Conservation (phyloP, 2,888 invertebrate genomes). For the Halictus quadricinctus region DNA sequence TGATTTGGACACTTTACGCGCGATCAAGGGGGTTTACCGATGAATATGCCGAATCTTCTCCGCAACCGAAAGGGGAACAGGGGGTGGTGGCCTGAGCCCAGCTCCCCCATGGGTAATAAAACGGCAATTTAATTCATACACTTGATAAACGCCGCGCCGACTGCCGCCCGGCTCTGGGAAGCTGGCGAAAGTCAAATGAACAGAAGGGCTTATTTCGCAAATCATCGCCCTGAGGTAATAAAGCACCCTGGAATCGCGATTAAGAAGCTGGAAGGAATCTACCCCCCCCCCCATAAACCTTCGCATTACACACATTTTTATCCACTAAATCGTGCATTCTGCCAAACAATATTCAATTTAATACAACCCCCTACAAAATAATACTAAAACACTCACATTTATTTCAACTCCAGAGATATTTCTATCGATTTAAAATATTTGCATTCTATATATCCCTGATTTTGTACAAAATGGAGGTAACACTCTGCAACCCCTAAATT, state of each 20-base stretch:
- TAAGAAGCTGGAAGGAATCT: constrained; percentile 23
- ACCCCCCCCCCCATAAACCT: neutral
- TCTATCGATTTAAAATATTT: neutral
- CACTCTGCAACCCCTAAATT: neutral
- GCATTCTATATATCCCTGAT: too few relatives aligned
- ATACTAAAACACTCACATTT: neutral
- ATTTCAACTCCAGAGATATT: neutral
- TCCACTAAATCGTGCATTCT: neutral
- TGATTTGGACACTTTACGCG: neutral
- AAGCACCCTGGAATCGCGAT: constrained; percentile 52
- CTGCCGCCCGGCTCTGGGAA: constrained; percentile 57
- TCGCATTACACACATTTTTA: neutral
- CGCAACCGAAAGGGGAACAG: constrained; percentile 47
- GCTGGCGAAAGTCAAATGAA: constrained; percentile 70
- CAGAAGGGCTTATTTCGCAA: constrained; percentile 80
- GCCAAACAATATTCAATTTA: neutral
- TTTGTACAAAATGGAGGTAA: too few relatives aligned
- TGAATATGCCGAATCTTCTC: constrained; percentile 68
- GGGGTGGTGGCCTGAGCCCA: constrained; percentile 50
- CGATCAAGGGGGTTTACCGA: constrained; percentile 57
- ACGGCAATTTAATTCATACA: constrained; percentile 82
- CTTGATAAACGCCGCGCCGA: constrained; percentile 78
- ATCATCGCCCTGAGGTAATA: constrained; percentile 77
- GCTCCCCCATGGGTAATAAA: constrained; percentile 80
- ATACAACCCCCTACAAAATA: neutral